Base-by-base conservation (phyloP, 2,113 vertebrate genomes). In the Xyrauchen texanus region DNA sequence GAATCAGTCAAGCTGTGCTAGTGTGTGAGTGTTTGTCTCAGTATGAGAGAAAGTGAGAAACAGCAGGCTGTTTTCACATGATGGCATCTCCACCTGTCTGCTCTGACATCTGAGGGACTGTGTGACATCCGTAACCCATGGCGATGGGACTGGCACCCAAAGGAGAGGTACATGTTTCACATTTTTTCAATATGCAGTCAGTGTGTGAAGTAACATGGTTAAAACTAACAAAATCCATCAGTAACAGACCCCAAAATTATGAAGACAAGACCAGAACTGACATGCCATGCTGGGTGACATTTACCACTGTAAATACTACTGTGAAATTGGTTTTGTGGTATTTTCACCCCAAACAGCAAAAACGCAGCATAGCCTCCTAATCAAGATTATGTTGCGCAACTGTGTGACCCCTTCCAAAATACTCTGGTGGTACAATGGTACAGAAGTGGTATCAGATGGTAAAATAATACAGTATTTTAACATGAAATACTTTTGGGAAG, bases 21-120 rank as follows among this genome's bases (percentile, higher is more conserved):
- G 21, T 34, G 21, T 34, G 21, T 67, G 21, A 34, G 76, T 60
- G 77, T 65, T 13, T 45, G 62, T 76, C 61, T 76, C 61, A 44
- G 74, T 55, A 62, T 76, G 61, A 63, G 60, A n/a, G 58, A 49
- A 47, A 15, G 46, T 42, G 16, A 74, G 58, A 51, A 74, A 51
- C 71, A 63, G 55, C 79, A 81, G 74, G 67, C 47, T 72, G 68
- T 61, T 72, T 78, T 78, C 81, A 78, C 75, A 82, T 82, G 76
- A 78, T 44, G 69, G 69, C 63, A 47, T 82, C 70, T 68, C 70
- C 81, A 68, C 68, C 76, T 82, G 81, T 82, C 64, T 34, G 45
- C 45, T 64, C 71, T 53, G 64, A 81, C 79, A 81, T 67, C 71
- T 68, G 61, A 69, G 7, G 10, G 16, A n/a, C 47, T 1, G 46